These are phyloP conservation scores for Numenius phaeopus DNA, from an alignment of 2,797 vertebrate species.

Conservation along the genomic window DNA sequence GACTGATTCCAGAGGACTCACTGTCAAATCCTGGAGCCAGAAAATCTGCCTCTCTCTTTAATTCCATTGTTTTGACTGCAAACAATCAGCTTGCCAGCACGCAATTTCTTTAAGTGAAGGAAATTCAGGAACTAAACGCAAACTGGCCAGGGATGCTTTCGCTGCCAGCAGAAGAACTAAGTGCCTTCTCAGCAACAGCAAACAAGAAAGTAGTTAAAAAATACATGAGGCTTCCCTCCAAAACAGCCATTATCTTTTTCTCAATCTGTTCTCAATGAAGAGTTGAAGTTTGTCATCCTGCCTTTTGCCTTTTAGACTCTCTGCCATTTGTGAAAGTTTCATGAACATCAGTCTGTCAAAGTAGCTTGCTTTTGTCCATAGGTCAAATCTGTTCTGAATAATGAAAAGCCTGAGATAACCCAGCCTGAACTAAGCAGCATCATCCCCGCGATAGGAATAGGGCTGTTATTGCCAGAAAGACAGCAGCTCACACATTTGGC, in stretches of 20 bases:
- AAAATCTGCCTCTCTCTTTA: constrained; percentile 1
- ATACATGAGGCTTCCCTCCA: background rate
- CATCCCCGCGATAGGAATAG: accelerated
- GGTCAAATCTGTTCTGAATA: background rate
- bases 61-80: background rate
- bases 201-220: background rate
- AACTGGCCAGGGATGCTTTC: background rate
- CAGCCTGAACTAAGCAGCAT: background rate
- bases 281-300: constrained; percentile 56
- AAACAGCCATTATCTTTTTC: constrained; percentile 54
- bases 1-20: background rate
- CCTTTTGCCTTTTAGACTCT: constrained; percentile 66
- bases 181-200: background rate
- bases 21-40: constrained; percentile 62
- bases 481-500: background rate
- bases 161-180: background rate
- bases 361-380: background rate
- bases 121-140: constrained; percentile 38
- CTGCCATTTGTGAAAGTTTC: background rate
- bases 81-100: constrained; percentile 19
- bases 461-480: background rate
- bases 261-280: constrained; percentile 59
- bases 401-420: background rate
- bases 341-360: background rate
- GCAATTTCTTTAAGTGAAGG: constrained; percentile 56